Percentiles rank a stretch among this genome's conserved stretches.
phyloP scores from a whole-genome alignment of 2,888 invertebrate genomes.

The Monoplex corrugatus region DNA sequence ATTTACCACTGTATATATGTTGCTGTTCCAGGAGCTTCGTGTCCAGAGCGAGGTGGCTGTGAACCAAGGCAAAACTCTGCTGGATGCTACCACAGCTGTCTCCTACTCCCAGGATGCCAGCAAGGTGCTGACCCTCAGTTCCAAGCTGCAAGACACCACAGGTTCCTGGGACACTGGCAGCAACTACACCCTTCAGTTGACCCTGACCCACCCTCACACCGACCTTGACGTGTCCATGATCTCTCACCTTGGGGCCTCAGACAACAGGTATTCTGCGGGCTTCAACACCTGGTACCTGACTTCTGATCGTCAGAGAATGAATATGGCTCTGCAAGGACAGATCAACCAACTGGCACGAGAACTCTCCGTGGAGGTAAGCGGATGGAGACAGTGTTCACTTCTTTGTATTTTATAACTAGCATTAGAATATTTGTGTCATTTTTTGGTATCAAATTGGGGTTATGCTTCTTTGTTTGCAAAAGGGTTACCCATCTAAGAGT shows the following conservation, averaged over 20 bases:
- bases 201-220: conserved; percentile 71
- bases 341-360: conserved; percentile 65
- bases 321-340: conserved; percentile 66
- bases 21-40: conserved; percentile 61
- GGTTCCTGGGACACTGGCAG: conserved; percentile 39
- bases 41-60: conserved; percentile 63
- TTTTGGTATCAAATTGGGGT: no score
- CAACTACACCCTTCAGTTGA: conserved; percentile 64
- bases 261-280: conserved; percentile 61
- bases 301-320: conserved; percentile 63
- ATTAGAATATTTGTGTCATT: no score
- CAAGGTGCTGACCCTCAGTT: conserved; percentile 68
- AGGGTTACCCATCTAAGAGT: no score
- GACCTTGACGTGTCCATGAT: conserved; percentile 68
- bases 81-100: conserved; percentile 69
- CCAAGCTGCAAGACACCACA: conserved; percentile 58
- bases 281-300: conserved; percentile 68
- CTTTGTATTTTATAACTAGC: no score
- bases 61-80: conserved; percentile 61
- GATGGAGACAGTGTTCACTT: no score
- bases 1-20: no score
- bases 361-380: conserved; percentile 61
- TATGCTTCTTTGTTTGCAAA: no score
- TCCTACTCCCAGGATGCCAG: conserved; percentile 67
- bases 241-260: conserved; percentile 61